Evolutionary conservation across 1,140 invertebrate species (phyloP).

Genomic region (Alviniconcha marisindica): DNA sequence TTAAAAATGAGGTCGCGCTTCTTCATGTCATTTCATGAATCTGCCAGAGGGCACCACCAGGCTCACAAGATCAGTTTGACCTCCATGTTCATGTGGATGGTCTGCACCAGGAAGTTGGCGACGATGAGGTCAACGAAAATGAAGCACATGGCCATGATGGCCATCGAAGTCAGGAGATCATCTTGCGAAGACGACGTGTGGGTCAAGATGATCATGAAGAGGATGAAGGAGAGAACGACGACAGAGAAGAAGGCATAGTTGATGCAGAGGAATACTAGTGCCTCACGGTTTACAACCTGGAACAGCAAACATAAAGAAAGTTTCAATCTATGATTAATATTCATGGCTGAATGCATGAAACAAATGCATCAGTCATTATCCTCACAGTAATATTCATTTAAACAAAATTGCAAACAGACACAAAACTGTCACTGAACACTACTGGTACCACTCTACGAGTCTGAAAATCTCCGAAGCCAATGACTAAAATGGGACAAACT

Average conservation of each 20-base stretch:
- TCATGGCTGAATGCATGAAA: background rate
- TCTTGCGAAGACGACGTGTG: constrained; percentile 61
- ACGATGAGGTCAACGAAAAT: constrained; percentile 65
- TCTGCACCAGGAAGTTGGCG: constrained; percentile 67
- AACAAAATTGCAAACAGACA: background rate
- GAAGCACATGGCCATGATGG: constrained; percentile 63
- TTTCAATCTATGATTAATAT: background rate
- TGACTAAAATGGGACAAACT: too few relatives aligned
- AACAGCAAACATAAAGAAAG: background rate
- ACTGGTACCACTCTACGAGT: too few relatives aligned
- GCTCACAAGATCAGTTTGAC: constrained; percentile 49
- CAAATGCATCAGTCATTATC: background rate
- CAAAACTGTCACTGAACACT: background rate
- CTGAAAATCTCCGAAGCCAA: too few relatives aligned
- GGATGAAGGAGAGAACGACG: constrained; percentile 61
- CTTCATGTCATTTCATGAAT: too few relatives aligned
- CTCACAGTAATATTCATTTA: background rate
- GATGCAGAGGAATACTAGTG: constrained; percentile 63
- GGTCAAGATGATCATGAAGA: constrained; percentile 63
- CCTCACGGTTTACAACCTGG: constrained; percentile 62
- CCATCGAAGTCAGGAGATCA: constrained; percentile 59
- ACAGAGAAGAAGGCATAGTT: constrained; percentile 70
- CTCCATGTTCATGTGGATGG: constrained; percentile 61
- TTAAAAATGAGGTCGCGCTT: too few relatives aligned
- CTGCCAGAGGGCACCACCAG: too few relatives aligned